Evolutionary conservation across 1,140 invertebrate genomes (phyloP).

Genomic region (Halesus radiatus): DNA sequence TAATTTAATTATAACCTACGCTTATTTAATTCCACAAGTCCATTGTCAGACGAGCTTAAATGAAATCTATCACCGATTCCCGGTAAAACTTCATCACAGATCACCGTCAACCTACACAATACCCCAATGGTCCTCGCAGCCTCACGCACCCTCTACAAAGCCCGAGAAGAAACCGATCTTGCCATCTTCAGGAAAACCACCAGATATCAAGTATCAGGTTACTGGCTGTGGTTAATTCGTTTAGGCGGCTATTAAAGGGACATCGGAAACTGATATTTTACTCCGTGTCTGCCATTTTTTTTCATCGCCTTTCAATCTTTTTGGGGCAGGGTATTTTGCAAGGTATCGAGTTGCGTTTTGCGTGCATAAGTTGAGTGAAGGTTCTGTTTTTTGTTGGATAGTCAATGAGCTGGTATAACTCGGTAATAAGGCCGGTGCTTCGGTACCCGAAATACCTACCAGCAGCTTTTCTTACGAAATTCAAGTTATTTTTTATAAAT

Average conservation of each 20-base stretch:
- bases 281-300: conserved; percentile 14
- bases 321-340: conserved; percentile 13
- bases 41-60: conserved; percentile 1
- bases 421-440: conserved; percentile 8
- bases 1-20: not conserved
- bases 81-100: not conserved
- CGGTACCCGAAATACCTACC: too few species aligned
- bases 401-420: conserved; percentile 16
- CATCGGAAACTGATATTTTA: conserved; percentile 24
- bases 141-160: not conserved
- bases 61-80: not conserved
- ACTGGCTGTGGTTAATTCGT: conserved; percentile 51
- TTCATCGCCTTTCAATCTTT: conserved; percentile 1
- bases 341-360: conserved; percentile 6
- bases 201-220: conserved; percentile 27
- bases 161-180: conserved; percentile 4
- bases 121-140: not conserved
- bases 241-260: conserved; percentile 52
- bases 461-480: too few species aligned
- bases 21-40: not conserved
- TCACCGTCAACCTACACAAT: not conserved
- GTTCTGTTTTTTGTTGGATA: conserved; percentile 10
- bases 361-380: not conserved
- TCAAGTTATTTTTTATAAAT: too few species aligned
- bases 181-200: conserved; percentile 22